Conservation (phyloP, 2,888 invertebrate genomes). For the Cryptosula pallasiana region DNA sequence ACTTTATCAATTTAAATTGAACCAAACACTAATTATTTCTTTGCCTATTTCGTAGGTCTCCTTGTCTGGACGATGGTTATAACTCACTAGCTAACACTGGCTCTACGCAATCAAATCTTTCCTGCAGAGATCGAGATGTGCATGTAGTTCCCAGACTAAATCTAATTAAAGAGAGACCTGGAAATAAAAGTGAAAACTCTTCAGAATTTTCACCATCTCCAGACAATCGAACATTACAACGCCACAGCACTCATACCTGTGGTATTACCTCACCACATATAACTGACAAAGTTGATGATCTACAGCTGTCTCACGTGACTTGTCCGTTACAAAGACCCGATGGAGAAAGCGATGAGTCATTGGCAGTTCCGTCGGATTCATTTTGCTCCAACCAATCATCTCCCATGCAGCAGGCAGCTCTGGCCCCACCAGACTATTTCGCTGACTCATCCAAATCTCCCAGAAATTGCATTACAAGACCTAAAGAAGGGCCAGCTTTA, state of each 20-base stretch:
- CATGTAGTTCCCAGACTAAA: not conserved
- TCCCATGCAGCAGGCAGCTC: not conserved
- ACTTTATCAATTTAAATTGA: too few relatives aligned
- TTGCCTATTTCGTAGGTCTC: not conserved
- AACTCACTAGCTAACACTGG: constrained; percentile 21
- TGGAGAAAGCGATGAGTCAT: not conserved
- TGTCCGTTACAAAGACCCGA: constrained; percentile 1
- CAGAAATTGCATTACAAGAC: not conserved
- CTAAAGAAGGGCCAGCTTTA: not conserved
- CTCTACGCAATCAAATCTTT: constrained; percentile 20
- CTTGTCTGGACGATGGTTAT: constrained; percentile 20
- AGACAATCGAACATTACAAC: not conserved
- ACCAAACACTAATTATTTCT: not conserved
- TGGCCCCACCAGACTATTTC: not conserved
- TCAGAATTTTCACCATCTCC: not conserved
- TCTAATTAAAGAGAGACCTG: not conserved
- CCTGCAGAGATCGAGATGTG: not conserved
- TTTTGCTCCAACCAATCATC: not conserved
- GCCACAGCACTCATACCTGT: constrained; percentile 6
- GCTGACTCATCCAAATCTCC: not conserved
- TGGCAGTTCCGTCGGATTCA: not conserved
- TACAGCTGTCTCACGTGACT: not conserved
- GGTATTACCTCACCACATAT: not conserved
- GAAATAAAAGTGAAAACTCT: not conserved
- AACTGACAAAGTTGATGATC: not conserved